A percentile compares a stretch with the other conserved stretches of the same genome.
Evolutionary conservation across 2,888 invertebrate genomes (phyloP).

Genomic region (Drosophila paranaensis): DNA sequence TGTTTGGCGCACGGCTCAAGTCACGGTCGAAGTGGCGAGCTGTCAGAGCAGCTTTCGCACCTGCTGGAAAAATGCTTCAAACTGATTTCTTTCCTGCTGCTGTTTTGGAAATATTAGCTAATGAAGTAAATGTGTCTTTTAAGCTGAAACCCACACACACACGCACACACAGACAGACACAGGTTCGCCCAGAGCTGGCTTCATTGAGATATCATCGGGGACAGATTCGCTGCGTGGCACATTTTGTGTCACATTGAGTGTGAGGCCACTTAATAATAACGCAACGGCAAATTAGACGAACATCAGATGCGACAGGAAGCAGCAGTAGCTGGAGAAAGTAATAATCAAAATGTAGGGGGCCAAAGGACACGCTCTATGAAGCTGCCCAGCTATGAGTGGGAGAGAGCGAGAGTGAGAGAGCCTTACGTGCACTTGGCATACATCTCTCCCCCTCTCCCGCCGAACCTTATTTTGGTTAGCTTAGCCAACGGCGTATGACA

Average conservation of each 20-base stretch:
- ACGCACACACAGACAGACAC: too few species aligned
- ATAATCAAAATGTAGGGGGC: constrained; percentile 48
- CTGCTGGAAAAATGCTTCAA: neutral
- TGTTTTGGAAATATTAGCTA: constrained; percentile 8
- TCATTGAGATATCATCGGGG: constrained; percentile 10
- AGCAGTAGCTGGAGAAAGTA: constrained; percentile 25
- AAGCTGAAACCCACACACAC: neutral
- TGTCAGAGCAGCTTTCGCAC: neutral
- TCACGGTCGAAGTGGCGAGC: neutral
- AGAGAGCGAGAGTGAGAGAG: too few species aligned
- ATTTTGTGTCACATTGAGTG: constrained; percentile 28
- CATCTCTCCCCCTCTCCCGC: neutral
- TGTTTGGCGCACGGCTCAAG: neutral
- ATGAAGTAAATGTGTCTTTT: constrained; percentile 13
- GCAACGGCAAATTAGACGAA: constrained; percentile 55
- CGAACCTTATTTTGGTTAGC: neutral
- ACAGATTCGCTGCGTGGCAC: constrained; percentile 23
- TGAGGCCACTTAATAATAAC: constrained; percentile 57
- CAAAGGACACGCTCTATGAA: constrained; percentile 49
- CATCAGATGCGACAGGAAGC: constrained; percentile 51
- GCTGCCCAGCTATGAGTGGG: constrained; percentile 38
- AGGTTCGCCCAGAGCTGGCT: neutral
- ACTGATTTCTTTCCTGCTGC: neutral
- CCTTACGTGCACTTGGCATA: constrained; percentile 35
- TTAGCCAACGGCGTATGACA: constrained; percentile 63